Evolutionary conservation across 2,113 vertebrate genomes (phyloP).

Genomic region (Bothrops jararaca): DNA sequence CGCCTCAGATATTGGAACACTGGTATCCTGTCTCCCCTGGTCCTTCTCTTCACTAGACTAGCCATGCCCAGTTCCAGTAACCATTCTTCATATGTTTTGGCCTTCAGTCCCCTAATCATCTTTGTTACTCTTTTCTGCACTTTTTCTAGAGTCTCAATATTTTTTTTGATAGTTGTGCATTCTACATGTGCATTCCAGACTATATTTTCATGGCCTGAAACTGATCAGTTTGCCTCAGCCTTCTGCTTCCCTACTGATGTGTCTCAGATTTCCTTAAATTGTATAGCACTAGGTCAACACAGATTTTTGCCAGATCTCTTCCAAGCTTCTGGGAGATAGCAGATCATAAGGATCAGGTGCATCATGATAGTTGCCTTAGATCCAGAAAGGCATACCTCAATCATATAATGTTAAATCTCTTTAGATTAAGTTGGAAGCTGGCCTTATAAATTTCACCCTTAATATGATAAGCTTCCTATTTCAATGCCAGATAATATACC

Average conservation of each 20-base stretch:
- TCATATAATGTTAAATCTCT: background rate
- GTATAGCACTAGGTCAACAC: background rate
- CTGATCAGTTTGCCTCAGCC: background rate
- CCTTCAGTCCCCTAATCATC: no score
- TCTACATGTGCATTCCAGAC: background rate
- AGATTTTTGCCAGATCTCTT: background rate
- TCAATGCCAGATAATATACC: constrained; percentile 19
- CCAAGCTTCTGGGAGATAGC: background rate
- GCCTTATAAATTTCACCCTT: constrained; percentile 16
- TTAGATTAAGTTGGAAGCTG: constrained; percentile 25
- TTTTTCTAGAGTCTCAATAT: no score
- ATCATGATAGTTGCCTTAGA: background rate
- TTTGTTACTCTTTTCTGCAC: no score
- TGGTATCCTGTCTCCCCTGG: no score
- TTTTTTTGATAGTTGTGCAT: no score
- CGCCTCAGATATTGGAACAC: no score
- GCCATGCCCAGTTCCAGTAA: no score
- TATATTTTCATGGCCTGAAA: background rate
- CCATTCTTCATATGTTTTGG: no score
- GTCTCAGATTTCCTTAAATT: background rate
- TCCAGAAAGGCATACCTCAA: background rate
- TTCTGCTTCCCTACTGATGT: background rate
- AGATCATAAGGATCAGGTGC: background rate
- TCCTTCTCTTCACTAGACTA: no score
- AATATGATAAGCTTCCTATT: constrained; percentile 29